Percentiles rank a stretch among this genome's conserved stretches.
Evolutionary conservation across 2,113 vertebrate genomes (phyloP).

Genomic region (Apus apus): DNA sequence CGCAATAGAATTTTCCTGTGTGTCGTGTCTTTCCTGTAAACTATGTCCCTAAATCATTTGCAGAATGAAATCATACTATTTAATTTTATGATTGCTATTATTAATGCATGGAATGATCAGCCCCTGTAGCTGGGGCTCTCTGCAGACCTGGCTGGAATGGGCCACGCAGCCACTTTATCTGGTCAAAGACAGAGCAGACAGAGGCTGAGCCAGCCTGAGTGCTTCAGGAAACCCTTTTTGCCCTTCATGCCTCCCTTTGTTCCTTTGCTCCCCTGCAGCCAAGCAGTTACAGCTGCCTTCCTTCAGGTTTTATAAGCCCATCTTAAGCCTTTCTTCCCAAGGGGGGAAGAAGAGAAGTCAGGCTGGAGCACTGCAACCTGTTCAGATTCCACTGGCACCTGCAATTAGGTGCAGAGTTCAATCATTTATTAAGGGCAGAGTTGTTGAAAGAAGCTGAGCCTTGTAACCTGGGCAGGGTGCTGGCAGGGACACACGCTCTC

Average conservation of each 20-base stretch:
- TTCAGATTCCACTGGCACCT: conserved; percentile 9
- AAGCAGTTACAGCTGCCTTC: conserved; percentile 50
- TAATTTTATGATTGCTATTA: conserved; percentile 40
- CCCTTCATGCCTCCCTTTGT: not conserved
- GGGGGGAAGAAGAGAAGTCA: not conserved
- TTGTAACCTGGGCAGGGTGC: not conserved
- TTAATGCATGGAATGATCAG: conserved; percentile 2
- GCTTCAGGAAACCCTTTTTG: not conserved
- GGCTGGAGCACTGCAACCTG: not conserved
- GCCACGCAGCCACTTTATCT: not conserved
- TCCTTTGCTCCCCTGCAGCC: not conserved
- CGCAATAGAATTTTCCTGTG: conserved; percentile 50
- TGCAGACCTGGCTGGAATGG: not conserved
- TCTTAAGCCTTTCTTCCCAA: conserved; percentile 11
- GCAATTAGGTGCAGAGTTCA: not conserved
- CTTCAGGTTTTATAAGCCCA: conserved; percentile 16
- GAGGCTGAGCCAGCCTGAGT: not conserved
- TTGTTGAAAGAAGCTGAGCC: not conserved
- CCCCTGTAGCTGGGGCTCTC: not conserved
- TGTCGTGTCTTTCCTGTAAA: conserved; percentile 41
- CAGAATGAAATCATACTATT: conserved; percentile 52
- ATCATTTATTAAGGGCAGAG: conserved; percentile 33
- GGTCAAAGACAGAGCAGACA: not conserved
- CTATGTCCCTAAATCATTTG: not conserved
- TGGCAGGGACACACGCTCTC: not conserved